Evolutionary conservation across 2,888 invertebrate species (phyloP), one percentile per base, ranked within the genome.

Genomic region (Ophioninae sp.): DNA sequence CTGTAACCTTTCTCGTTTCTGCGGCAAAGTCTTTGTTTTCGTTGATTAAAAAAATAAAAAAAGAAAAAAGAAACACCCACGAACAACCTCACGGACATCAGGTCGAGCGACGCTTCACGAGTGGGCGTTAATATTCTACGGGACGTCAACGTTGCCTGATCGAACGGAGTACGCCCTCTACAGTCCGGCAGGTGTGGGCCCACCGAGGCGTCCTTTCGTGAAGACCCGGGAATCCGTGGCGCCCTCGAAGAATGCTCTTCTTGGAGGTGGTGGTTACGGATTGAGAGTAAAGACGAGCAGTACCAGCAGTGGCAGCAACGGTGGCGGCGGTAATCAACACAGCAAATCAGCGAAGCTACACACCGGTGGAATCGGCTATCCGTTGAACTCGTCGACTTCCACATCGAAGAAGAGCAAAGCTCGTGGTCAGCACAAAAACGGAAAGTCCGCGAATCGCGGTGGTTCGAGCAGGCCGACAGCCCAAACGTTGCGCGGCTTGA

Each of bases 71-170:
- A 44, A 6, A 44, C 44, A 0, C 44, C 8, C 13, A 13, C n/a
- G n/a, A n/a, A n/a, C n/a, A n/a, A n/a, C n/a, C n/a, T n/a, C n/a
- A n/a, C n/a, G 1, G 10, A 13, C 44, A 44, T n/a, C 94, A 97
- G 97, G 97, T 93, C 96, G 97, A 93, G 98, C 98, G 83, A 96
- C 96, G 86, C 95, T 99, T 89, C 97, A 97, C 94, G 97, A 97
- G 93, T 99, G 98, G 99, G 97, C 98, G 85, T 95, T 99, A 92
- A 96, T 97, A 91, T 95, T 98, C 92, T 98, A 98, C 93, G 99
- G 99, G 89, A 98, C 98, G 82, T 96, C 94, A 84, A 94, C 93
- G 75, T 90, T 93, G 86, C 94, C 94, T 6, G 92, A 92, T 72
- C 92, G 93, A 56, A 90, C 90, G 7, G 90, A 92, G 41, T 91